Evolutionary conservation across 2,888 invertebrate genomes (phyloP), one percentile per base, ranked within the genome.

Genomic region (Chrysodeixis includens): DNA sequence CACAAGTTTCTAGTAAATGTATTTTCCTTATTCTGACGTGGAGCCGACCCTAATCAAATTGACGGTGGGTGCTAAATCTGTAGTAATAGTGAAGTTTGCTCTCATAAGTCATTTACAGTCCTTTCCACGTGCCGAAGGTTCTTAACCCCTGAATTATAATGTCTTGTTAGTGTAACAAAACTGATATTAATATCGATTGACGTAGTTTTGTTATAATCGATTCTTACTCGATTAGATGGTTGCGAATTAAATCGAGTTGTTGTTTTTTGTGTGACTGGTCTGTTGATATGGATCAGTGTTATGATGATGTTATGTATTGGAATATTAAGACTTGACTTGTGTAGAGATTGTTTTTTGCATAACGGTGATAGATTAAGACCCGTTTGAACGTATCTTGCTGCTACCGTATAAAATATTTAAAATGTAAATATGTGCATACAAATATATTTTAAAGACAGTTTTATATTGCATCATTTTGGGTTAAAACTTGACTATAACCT

Each of bases 181-280:
- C 66, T 35, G n/a, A 58, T 65, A 53, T 10, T 44, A 4, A 65
- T 70, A 71, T 71, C 60, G 40, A 61, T 58, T 30, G 30, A 40
- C 51, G 14, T 35, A 35, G 20, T 56, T 56, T 53, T 16, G 35
- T 35, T 58, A 22, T 51, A 62, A 66, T 67, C 52, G 61, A 73
- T 68, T 72, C 14, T 71, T 22, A 55, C 26, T 60, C 53, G 46
- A 76, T 64, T 62, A 62, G 14, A 49, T n/a, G 18, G 44, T 14
- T 20, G 30, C n/a, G 30, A 58, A 62, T 68, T 67, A 56, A 62
- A 63, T 18, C 7, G 6, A 30, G 12, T 6, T 22, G 12, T 57
- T 16, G 35, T 57, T 1, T 54, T 53, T 64, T 61, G 59, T 20
- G 20, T 65, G 49, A 56, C 20, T 46, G 0, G 16, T 52, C 32